These are phyloP conservation scores for Rhagonycha lutea DNA, from an alignment of 2,888 invertebrate species.

Conservation along the genomic window DNA sequence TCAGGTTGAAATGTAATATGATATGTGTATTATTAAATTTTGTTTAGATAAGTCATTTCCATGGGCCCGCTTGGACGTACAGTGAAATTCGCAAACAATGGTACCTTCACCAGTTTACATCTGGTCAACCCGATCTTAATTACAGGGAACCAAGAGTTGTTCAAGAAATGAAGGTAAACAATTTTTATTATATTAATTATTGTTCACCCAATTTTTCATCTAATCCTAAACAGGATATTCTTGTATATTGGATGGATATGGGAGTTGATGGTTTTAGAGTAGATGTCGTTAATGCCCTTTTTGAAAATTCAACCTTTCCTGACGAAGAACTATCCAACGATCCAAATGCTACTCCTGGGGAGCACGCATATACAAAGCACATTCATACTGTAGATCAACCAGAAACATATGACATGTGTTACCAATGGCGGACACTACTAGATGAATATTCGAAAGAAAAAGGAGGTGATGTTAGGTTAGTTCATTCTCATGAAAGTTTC, in stretches of 20 bases:
- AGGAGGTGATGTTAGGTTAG: constrained; percentile 51
- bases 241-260: constrained; percentile 80
- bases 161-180: constrained; percentile 63
- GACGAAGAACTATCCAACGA: not conserved
- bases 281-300: constrained; percentile 67
- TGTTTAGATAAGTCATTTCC: not conserved
- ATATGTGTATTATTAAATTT: not conserved
- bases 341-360: not conserved
- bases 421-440: constrained; percentile 66
- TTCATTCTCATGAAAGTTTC: not conserved
- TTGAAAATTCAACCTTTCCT: constrained; percentile 48
- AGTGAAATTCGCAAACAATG: constrained; percentile 54
- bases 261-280: constrained; percentile 88
- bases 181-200: not conserved
- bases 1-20: not conserved
- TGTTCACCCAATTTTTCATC: not conserved
- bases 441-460: constrained; percentile 59
- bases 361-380: constrained; percentile 48
- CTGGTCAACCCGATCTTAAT: constrained; percentile 81
- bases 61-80: constrained; percentile 42
- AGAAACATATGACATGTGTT: constrained; percentile 67
- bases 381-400: constrained; percentile 63
- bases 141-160: constrained; percentile 71
- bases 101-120: constrained; percentile 80
- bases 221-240: constrained; percentile 58